Base-by-base conservation (phyloP, 2,113 vertebrate genomes). In the Saccopteryx bilineata region DNA sequence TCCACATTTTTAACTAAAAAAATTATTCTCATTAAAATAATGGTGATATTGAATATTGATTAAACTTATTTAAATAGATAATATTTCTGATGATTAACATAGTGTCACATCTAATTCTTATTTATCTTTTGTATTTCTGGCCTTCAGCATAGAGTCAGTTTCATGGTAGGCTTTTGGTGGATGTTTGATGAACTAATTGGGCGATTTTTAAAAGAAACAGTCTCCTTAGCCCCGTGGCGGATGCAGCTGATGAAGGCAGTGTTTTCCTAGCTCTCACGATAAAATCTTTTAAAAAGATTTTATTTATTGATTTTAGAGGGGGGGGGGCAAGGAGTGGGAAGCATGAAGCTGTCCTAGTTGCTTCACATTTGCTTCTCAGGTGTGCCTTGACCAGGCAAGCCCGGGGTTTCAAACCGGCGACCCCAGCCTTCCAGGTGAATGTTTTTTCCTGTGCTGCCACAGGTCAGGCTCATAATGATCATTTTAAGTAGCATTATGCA, bases 71-170 rank as follows among this genome's bases (percentile, higher is more conserved):
- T 72, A 94, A 63, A 17, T 89, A 69, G 79, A 48, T 9, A 80
- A 17, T 84, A 31, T 68, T 69, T 39, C 69, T 78, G 54, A 61
- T 76, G 63, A 75, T 58, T 72, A 88, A 75, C 23, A 60, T 8
- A 81, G 11, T 39, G 28, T 92, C 6, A 60, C 48, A 23, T 79
- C 26, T 89, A 46, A 39, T 5, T 72, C 63, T 94, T 76, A 65
- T 72, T 72, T 39, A 56, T 69, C 5, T 52, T 89, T 79, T 79
- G 39, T 90, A 58, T 63, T 90, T 95, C 48, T 92, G 75, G 15
- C 46, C 21, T 28, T n/a, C n/a, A 63, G 0, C 65, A 78, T 68
- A 54, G 65, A 54, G 13, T 80, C 66, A 92, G 14, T 83, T 3
- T 28, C 11, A 8, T 46, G 19, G 11, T 74, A 84, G 31, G 15